Evolutionary conservation across 2,888 invertebrate species (phyloP).

Genomic region (Coleophora flavipennella): DNA sequence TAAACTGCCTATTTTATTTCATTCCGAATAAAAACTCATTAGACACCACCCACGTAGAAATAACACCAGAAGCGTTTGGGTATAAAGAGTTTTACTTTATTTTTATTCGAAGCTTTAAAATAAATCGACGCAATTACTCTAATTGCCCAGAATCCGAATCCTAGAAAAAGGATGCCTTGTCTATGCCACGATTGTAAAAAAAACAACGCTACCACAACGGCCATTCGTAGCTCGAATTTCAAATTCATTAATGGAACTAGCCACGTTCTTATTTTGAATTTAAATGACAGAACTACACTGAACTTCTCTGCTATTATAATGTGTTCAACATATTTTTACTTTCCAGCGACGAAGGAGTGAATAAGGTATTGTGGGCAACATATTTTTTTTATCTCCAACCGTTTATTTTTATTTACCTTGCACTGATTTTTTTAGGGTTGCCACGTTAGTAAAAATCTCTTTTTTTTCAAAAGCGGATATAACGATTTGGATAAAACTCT

Average conservation of each 20-base stretch:
- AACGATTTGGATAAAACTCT: too few species aligned
- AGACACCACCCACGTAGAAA: slow-evolving; percentile 20
- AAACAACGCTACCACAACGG: slow-evolving; percentile 11
- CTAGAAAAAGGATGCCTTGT: slow-evolving; percentile 21
- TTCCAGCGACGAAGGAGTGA: too few species aligned
- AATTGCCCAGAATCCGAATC: slow-evolving; percentile 19
- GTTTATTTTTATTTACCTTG: too few species aligned
- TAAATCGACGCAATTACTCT: slow-evolving; percentile 21
- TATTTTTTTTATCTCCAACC: too few species aligned
- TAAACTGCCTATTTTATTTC: neutral
- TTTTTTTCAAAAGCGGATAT: too few species aligned
- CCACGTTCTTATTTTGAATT: slow-evolving; percentile 29
- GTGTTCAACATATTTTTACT: too few species aligned
- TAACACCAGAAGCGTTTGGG: slow-evolving; percentile 18
- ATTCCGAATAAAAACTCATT: slow-evolving; percentile 7
- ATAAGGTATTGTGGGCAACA: too few species aligned
- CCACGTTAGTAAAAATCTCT: too few species aligned
- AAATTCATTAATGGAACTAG: slow-evolving; percentile 38
- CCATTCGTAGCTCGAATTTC: slow-evolving; percentile 21
- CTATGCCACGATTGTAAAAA: slow-evolving; percentile 20
- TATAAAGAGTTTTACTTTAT: slow-evolving; percentile 15
- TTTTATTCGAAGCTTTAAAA: slow-evolving; percentile 12
- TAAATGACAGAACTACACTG: slow-evolving; percentile 16
- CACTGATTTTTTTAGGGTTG: too few species aligned
- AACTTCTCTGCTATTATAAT: too few species aligned